Conservation (phyloP, 2,888 invertebrate species). For the Oscheius sp. region DNA sequence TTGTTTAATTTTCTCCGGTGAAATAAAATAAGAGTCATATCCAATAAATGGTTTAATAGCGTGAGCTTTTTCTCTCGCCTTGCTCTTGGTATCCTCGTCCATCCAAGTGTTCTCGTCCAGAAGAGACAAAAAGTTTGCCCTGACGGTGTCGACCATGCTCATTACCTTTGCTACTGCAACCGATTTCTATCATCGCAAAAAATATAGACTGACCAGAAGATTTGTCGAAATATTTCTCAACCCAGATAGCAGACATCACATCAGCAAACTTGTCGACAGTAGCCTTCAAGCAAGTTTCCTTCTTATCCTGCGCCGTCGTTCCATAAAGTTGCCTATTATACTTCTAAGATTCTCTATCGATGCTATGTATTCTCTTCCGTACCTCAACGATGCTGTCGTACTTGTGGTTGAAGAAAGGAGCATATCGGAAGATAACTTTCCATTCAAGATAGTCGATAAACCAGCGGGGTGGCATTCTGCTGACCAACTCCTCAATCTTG, state of each 20-base stretch:
- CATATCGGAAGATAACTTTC: slow-evolving; percentile 30
- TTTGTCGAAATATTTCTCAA: slow-evolving; percentile 10
- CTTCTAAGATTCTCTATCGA: too few species aligned
- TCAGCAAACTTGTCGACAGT: slow-evolving; percentile 12
- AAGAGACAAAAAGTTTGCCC: slow-evolving; percentile 17
- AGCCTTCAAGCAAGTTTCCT: not conserved
- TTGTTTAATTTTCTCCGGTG: slow-evolving; percentile 7
- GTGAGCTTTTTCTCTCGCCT: slow-evolving; percentile 27
- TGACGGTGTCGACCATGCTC: slow-evolving; percentile 13
- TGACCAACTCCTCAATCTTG: slow-evolving; percentile 28
- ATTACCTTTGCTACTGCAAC: slow-evolving; percentile 28
- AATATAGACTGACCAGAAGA: not conserved
- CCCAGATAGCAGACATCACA: slow-evolving; percentile 21
- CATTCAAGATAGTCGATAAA: slow-evolving; percentile 34
- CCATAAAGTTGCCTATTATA: slow-evolving; percentile 17
- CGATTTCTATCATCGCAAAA: not conserved
- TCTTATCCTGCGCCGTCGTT: not conserved
- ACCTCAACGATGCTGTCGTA: slow-evolving; percentile 18
- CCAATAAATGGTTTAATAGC: slow-evolving; percentile 30
- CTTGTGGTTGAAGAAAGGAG: slow-evolving; percentile 13
- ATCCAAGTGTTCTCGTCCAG: slow-evolving; percentile 36
- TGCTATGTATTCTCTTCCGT: not conserved
- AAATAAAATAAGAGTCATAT: not conserved
- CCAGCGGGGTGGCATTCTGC: not conserved
- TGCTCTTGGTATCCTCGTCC: slow-evolving; percentile 32